phyloP scores from a whole-genome alignment of 2,797 vertebrate genomes.

The Sebastiscus tertius region DNA sequence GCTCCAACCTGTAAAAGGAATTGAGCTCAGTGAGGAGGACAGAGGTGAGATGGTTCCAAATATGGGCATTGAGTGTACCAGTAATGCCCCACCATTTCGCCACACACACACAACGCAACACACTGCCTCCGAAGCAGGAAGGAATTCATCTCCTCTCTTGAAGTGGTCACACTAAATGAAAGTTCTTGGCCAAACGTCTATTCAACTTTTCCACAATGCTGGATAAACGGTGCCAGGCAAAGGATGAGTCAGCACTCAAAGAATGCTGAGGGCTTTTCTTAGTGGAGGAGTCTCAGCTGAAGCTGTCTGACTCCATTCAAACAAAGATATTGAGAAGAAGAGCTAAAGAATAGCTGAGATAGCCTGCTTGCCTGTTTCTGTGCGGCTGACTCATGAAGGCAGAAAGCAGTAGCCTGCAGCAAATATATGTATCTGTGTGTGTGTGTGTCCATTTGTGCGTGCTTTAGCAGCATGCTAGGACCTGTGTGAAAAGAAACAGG shows the following conservation, averaged over 20 bases:
- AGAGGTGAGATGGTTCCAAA: constrained; percentile 79
- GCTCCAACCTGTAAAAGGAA: constrained; percentile 84
- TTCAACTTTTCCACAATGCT: constrained; percentile 52
- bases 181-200: constrained; percentile 14
- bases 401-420: constrained; percentile 70
- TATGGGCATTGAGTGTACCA: constrained; percentile 76
- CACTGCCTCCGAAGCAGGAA: constrained; percentile 49
- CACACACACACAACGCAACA: background rate
- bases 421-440: constrained; percentile 20
- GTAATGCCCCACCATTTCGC: background rate
- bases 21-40: constrained; percentile 67
- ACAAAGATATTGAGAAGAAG: constrained; percentile 13
- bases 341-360: constrained; percentile 42
- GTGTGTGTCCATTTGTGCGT: constrained; percentile 16
- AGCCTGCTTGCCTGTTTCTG: constrained; percentile 38
- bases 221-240: constrained; percentile 42
- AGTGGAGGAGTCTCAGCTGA: constrained; percentile 18
- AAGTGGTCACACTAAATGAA: constrained; percentile 47
- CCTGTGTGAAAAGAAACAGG: constrained; percentile 54
- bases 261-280: constrained; percentile 52
- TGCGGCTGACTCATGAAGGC: constrained; percentile 42
- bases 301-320: constrained; percentile 38
- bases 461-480: constrained; percentile 54
- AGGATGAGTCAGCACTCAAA: constrained; percentile 61
- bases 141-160: constrained; percentile 54